Base-by-base conservation (phyloP, 2,797 vertebrate species). In the Anguilla megastoma region DNA sequence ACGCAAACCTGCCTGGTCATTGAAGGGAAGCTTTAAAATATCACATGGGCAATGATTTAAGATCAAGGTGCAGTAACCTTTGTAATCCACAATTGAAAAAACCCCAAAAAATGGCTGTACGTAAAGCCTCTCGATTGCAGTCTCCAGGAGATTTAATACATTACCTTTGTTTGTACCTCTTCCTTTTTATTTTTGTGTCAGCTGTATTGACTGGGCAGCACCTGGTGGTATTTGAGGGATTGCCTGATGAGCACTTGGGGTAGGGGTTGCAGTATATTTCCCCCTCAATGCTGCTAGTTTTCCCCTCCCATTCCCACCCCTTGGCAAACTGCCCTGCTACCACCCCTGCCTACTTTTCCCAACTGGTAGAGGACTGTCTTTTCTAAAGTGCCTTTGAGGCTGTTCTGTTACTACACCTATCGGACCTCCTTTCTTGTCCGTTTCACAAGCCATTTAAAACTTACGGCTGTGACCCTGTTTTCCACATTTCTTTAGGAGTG, bases 61-160 rank as follows among this genome's bases (percentile, higher is more conserved):
- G 48, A 9, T 71, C 6, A 56, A 50, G 86, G 69, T 79, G 86
- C 86, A 86, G 86, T 79, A 30, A 33, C 86, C 86, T 56, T 36
- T 76, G 52, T 52, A 2, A 52, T 52, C 74, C 92, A 89, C 91
- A 92, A 94, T 94, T 92, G 95, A 92, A 93, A 94, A 94, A 91
- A 92, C 94, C 92, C 91, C 14, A 92, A 92, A 94, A 93, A 92
- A 94, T 94, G 94, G 93, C 88, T 92, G 92, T 93, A 93, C 24
- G 84, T 94, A 93, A 92, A 89, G 92, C 91, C 56, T 58, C 14
- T 58, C 56, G 1, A 16, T 58, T 18, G 14, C 92, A 90, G 54
- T 94, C 94, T 91, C 92, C 91, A 91, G 92, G 91, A 14, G 5
- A 52, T 52, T 76, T 76, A 76, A 33, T 76, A 76, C 74, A 76